phyloP scores from a whole-genome alignment of 2,888 invertebrate genomes.

The Amphipyra tragopoginis region DNA sequence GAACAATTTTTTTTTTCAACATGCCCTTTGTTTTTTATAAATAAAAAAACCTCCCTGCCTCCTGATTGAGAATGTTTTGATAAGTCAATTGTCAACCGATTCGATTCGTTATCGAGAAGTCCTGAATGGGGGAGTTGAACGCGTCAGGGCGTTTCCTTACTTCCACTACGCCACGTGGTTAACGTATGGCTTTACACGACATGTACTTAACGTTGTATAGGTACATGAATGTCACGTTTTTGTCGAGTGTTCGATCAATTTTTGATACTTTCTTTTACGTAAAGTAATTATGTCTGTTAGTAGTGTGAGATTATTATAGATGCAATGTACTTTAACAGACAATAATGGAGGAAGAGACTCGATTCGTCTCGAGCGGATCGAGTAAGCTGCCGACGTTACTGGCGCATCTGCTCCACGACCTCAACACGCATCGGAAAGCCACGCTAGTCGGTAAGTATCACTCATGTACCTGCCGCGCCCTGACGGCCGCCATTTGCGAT shows the following conservation, averaged over 20 bases:
- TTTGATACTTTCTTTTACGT: background rate
- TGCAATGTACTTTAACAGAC: slow-evolving; percentile 82
- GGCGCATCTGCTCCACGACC: slow-evolving; percentile 93
- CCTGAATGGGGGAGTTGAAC: too few species aligned
- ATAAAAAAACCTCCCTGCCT: too few species aligned
- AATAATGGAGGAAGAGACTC: slow-evolving; percentile 96
- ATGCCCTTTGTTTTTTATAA: too few species aligned
- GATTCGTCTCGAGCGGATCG: slow-evolving; percentile 95
- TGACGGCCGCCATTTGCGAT: slow-evolving; percentile 35
- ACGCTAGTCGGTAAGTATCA: slow-evolving; percentile 91
- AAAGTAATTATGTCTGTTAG: background rate
- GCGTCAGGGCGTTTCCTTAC: too few species aligned
- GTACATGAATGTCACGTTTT: too few species aligned
- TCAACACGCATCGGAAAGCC: slow-evolving; percentile 95
- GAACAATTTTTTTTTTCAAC: too few species aligned
- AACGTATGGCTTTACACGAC: too few species aligned
- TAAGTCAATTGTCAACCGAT: too few species aligned
- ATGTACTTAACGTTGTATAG: too few species aligned
- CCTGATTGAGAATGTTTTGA: too few species aligned
- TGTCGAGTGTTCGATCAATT: background rate
- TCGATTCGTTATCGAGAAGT: too few species aligned
- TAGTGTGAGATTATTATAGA: slow-evolving; percentile 11
- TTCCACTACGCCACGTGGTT: too few species aligned
- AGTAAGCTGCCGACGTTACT: slow-evolving; percentile 93
- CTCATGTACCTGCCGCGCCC: background rate